Conservation (phyloP, 1,140 invertebrate species). For the Drosophila hydei region DNA sequence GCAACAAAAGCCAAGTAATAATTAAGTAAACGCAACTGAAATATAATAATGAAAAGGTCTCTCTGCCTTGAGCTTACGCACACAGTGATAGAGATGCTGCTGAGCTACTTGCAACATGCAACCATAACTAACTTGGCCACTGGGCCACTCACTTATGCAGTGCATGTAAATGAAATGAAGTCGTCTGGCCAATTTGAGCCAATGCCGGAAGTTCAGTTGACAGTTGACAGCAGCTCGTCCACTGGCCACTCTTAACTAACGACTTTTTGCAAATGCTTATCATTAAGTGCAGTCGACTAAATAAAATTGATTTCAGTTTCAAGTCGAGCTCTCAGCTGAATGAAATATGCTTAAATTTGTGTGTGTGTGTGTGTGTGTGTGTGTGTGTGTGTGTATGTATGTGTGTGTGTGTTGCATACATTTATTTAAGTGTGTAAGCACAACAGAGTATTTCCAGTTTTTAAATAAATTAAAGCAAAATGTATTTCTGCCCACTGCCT, state of each 20-base stretch:
- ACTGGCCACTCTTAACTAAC: not conserved
- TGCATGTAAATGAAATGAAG: constrained; percentile 51
- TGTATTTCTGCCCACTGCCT: not conserved
- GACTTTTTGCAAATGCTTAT: constrained; percentile 1
- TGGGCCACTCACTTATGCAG: constrained; percentile 41
- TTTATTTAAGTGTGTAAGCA: too few species aligned
- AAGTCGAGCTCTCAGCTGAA: not conserved
- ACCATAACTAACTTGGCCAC: constrained; percentile 31
- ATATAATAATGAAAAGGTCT: constrained; percentile 19
- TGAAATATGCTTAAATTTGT: not conserved
- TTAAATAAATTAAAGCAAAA: not conserved
- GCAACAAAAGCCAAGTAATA: constrained; percentile 5
- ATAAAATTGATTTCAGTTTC: constrained; percentile 4
- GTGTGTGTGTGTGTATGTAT: not conserved
- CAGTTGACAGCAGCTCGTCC: not conserved
- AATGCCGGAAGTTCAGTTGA: constrained; percentile 16
- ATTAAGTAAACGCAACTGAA: constrained; percentile 18
- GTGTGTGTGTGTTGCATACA: not conserved
- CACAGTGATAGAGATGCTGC: not conserved
- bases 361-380: not conserved
- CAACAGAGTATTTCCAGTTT: too few species aligned
- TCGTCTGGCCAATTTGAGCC: constrained; percentile 13
- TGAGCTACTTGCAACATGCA: constrained; percentile 21
- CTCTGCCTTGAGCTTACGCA: not conserved
- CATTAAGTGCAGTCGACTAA: constrained; percentile 22